A percentile compares a stretch with the other conserved stretches of the same genome.
phyloP scores from a whole-genome alignment of 2,888 invertebrate genomes.

The Zaprionus bogoriensis region DNA sequence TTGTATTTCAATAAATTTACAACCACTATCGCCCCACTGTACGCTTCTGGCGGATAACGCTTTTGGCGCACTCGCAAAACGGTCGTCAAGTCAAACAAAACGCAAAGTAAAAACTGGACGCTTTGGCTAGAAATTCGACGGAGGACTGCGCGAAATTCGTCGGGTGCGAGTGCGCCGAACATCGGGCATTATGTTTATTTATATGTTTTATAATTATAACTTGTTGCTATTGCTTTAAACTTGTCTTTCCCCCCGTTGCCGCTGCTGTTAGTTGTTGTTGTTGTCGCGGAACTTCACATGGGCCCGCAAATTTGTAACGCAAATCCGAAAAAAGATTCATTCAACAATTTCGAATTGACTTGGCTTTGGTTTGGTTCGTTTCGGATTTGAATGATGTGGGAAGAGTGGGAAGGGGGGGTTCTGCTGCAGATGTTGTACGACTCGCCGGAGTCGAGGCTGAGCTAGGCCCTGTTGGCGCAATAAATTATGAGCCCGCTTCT shows the following conservation, averaged over 20 bases:
- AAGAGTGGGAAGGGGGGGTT: not conserved
- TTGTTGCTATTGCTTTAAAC: constrained; percentile 36
- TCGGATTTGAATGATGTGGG: constrained; percentile 7
- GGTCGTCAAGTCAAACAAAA: not conserved
- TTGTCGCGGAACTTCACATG: constrained; percentile 63
- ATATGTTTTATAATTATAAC: constrained; percentile 65
- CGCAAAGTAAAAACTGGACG: not conserved
- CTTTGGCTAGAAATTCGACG: constrained; percentile 13
- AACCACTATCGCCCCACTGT: not conserved
- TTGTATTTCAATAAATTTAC: no score
- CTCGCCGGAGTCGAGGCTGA: constrained; percentile 37
- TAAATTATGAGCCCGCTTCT: constrained; percentile 75
- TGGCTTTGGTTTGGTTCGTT: constrained; percentile 30
- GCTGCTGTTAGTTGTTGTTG: constrained; percentile 3
- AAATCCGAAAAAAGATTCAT: constrained; percentile 64
- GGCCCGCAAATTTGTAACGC: constrained; percentile 61
- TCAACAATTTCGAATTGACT: constrained; percentile 47
- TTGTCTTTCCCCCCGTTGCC: not conserved
- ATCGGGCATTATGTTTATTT: constrained; percentile 40
- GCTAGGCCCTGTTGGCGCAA: constrained; percentile 60
- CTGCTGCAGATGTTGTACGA: constrained; percentile 35
- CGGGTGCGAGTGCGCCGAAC: constrained; percentile 23
- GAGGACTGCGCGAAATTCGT: constrained; percentile 50
- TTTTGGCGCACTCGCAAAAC: not conserved
- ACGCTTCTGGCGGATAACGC: no score